Percentiles rank a stretch among this genome's conserved stretches.
These are phyloP conservation scores for Gymnosoma rotundatum DNA, from an alignment of 2,888 invertebrate genomes.

Conservation along the genomic window DNA sequence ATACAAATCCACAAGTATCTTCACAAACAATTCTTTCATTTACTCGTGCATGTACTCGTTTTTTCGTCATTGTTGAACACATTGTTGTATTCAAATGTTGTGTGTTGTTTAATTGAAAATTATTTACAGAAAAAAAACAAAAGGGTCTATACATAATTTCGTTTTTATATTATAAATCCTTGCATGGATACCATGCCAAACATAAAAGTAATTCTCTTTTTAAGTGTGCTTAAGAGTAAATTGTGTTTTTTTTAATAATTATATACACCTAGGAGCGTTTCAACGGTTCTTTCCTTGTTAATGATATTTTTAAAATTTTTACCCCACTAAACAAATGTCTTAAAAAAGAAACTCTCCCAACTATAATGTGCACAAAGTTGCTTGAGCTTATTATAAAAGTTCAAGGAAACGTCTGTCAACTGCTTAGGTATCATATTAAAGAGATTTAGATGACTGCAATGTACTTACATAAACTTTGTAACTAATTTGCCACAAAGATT, in stretches of 20 bases:
- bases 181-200: conserved; percentile 60
- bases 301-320: too few relatives aligned
- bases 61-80: conserved; percentile 23
- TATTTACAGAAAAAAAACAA: conserved; percentile 57
- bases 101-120: conserved; percentile 68
- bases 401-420: too few relatives aligned
- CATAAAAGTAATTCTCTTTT: conserved; percentile 53
- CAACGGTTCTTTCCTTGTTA: not conserved
- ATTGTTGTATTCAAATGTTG: conserved; percentile 47
- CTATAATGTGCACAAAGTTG: too few relatives aligned
- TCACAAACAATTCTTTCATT: not conserved
- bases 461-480: too few relatives aligned
- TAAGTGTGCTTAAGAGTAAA: not conserved
- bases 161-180: conserved; percentile 33
- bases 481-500: too few relatives aligned
- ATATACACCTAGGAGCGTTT: not conserved
- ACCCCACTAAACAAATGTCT: too few relatives aligned
- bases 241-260: conserved; percentile 8
- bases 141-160: conserved; percentile 46
- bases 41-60: not conserved
- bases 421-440: too few relatives aligned
- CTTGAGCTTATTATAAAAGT: too few relatives aligned
- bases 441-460: too few relatives aligned
- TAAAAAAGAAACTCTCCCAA: too few relatives aligned
- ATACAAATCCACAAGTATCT: not conserved